These are phyloP conservation scores for Drosophila sp. DNA, from an alignment of 1,140 invertebrate species.

Conservation along the genomic window DNA sequence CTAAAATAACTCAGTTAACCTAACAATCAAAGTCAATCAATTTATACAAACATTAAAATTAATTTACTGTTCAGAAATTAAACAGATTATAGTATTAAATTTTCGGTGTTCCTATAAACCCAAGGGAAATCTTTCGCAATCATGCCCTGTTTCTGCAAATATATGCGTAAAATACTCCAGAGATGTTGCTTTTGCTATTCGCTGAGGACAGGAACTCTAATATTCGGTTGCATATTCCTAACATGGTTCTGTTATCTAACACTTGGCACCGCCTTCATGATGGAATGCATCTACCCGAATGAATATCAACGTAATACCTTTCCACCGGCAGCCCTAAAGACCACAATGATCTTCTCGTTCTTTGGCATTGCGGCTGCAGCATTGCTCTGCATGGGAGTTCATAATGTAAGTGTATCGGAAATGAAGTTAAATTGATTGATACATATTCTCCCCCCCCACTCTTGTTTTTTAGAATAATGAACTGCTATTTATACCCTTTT, in stretches of 20 bases:
- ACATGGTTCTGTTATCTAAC: slow-evolving; percentile 62
- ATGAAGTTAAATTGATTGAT: background rate
- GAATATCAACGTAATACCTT: slow-evolving; percentile 37
- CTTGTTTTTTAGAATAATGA: slow-evolving; percentile 57
- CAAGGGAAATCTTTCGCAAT: background rate
- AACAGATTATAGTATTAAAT: background rate
- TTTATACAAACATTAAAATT: too few relatives aligned
- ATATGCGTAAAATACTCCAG: slow-evolving; percentile 34
- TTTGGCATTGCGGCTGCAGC: slow-evolving; percentile 50
- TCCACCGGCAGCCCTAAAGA: slow-evolving; percentile 53
- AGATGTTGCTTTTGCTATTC: slow-evolving; percentile 54
- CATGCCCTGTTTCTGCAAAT: slow-evolving; percentile 64
- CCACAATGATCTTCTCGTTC: slow-evolving; percentile 66
- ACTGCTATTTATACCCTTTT: slow-evolving; percentile 54
- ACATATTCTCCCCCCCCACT: too few relatives aligned
- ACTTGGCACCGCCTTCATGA: slow-evolving; percentile 61
- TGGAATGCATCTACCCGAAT: slow-evolving; percentile 65
- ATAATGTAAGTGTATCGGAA: slow-evolving; percentile 46
- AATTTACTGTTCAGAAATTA: background rate
- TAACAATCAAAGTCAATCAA: background rate
- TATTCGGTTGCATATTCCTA: slow-evolving; percentile 61
- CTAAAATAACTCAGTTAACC: background rate
- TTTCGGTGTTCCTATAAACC: background rate
- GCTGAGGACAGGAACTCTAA: slow-evolving; percentile 42
- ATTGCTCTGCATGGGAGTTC: slow-evolving; percentile 59